Percentiles rank a stretch among this genome's conserved stretches.
Evolutionary conservation across 2,888 invertebrate genomes (phyloP).

Genomic region (Siphlonurus alternatus): DNA sequence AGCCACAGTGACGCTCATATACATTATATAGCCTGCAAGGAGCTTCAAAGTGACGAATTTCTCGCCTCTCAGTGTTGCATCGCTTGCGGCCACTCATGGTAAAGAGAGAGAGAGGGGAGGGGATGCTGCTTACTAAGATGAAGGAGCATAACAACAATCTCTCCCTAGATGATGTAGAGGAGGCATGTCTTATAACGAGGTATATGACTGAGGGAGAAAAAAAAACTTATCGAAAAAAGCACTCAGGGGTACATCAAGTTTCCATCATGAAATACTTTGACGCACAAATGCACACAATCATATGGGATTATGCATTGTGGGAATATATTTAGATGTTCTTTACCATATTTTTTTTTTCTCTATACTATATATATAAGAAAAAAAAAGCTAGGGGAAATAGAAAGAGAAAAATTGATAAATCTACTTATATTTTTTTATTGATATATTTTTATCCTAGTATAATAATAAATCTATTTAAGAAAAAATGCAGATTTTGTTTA

Average conservation of each 20-base stretch:
- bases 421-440: not conserved
- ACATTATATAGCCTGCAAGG: not conserved
- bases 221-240: not conserved
- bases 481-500: too few species aligned
- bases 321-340: not conserved
- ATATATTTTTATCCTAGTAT: not conserved
- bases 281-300: not conserved
- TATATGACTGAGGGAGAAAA: not conserved
- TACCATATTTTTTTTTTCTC: too few species aligned
- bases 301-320: constrained; percentile 2
- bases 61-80: not conserved
- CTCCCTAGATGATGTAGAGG: not conserved
- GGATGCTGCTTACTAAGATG: too few species aligned
- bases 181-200: not conserved
- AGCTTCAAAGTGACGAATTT: not conserved
- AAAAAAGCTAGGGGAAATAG: not conserved
- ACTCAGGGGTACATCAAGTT: not conserved
- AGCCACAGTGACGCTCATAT: too few species aligned
- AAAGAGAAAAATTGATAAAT: not conserved
- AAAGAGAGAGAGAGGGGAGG: not conserved
- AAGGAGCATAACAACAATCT: too few species aligned
- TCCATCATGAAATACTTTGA: not conserved
- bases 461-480: not conserved
- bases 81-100: not conserved
- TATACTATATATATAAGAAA: too few species aligned